A percentile compares a stretch with the other conserved stretches of the same genome.
These are phyloP conservation scores for Phoeniculus purpureus DNA, from an alignment of 2,797 vertebrate species.

Conservation along the genomic window DNA sequence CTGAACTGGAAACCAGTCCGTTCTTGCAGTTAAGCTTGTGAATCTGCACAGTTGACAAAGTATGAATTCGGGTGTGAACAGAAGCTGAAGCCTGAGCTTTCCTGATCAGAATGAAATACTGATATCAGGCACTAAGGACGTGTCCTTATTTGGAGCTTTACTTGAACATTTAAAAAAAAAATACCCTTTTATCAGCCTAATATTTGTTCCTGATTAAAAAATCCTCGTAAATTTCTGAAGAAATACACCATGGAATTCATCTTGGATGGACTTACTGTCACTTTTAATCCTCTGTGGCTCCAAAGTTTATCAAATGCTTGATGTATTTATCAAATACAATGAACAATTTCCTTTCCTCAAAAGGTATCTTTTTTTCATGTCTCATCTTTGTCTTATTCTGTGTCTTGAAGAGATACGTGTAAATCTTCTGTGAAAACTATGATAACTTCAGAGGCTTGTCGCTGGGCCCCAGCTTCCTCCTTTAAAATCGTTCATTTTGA, in stretches of 20 bases:
- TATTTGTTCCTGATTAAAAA: neutral
- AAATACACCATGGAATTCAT: neutral
- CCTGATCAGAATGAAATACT: neutral
- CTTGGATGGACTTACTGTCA: neutral
- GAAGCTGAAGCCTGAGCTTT: neutral
- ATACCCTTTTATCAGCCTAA: neutral
- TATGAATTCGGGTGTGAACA: neutral
- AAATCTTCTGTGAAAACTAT: constrained; percentile 15
- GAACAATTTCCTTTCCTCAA: neutral
- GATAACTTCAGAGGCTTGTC: constrained; percentile 15
- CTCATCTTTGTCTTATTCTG: neutral
- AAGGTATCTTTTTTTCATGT: neutral
- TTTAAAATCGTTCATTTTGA: constrained; percentile 39
- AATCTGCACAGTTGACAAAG: neutral
- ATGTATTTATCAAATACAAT: neutral
- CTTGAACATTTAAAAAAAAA: neutral
- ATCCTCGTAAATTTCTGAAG: neutral
- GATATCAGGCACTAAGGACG: neutral
- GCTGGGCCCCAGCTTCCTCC: neutral
- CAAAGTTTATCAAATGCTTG: neutral
- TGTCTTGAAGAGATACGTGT: neutral
- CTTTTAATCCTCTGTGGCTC: neutral
- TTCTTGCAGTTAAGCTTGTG: neutral
- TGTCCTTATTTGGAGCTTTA: neutral
- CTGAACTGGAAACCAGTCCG: neutral